Conservation (phyloP, 2,113 vertebrate species). For the Rallus limicola region DNA sequence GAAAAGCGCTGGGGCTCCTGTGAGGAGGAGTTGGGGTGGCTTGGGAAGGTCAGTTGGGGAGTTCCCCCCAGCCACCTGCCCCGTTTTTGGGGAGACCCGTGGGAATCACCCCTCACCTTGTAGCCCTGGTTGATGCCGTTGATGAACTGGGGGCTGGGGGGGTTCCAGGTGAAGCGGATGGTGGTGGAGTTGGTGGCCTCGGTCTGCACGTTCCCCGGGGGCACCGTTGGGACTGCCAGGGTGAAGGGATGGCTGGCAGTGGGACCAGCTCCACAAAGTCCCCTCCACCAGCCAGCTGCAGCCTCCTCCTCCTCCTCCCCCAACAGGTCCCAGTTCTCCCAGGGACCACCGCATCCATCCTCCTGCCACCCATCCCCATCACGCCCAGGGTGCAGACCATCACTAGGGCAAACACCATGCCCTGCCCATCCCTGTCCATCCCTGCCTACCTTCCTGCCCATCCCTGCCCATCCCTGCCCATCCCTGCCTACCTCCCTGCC, state of each 20-base stretch:
- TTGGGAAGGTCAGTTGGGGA: rapidly evolving
- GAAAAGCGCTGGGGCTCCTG: neutral
- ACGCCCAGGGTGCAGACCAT: rapidly evolving
- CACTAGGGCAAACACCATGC: too few relatives aligned
- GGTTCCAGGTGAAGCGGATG: constrained; percentile 93
- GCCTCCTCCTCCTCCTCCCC: neutral
- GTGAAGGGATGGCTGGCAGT: neutral
- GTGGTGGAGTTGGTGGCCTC: constrained; percentile 93
- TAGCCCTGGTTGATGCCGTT: constrained; percentile 99
- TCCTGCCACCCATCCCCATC: neutral
- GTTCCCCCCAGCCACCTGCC: neutral
- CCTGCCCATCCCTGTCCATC: neutral
- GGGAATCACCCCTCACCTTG: constrained; percentile 80
- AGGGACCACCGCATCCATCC: neutral
- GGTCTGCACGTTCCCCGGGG: constrained; percentile 89
- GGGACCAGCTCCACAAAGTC: rapidly evolving
- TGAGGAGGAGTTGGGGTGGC: neutral
- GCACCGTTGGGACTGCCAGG: constrained; percentile 91
- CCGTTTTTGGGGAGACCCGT: rapidly evolving
- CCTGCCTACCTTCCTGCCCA: neutral
- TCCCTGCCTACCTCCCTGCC: too few relatives aligned
- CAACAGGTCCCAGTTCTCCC: neutral
- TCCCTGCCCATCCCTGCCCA: too few relatives aligned
- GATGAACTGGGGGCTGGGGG: constrained; percentile 97
- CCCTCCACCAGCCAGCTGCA: neutral